A percentile compares a stretch with the other conserved stretches of the same genome.
Conservation (phyloP, 2,113 vertebrate species). For the Probosciger aterrimus region DNA sequence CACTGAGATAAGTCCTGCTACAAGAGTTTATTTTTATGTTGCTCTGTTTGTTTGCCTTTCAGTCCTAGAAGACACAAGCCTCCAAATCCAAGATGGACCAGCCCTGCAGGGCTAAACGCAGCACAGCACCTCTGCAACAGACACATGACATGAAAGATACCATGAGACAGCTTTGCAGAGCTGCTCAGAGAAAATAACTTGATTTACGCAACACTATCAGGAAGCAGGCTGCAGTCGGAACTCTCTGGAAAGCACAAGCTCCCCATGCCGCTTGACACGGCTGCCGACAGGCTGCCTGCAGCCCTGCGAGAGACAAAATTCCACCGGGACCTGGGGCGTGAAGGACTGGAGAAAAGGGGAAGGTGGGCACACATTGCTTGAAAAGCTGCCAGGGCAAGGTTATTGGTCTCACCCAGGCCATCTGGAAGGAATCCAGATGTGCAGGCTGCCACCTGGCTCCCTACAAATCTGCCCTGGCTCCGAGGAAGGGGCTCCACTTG, state of each 20-base stretch:
- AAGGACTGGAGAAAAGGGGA: background rate
- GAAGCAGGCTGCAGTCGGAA: fast-evolving
- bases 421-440: background rate
- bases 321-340: background rate
- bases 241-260: background rate
- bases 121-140: background rate
- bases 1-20: background rate
- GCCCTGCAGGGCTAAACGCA: background rate
- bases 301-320: fast-evolving
- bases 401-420: background rate
- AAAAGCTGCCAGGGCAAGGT: background rate
- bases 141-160: background rate
- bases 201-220: background rate
- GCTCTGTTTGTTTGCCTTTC: background rate
- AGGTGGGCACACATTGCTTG: background rate
- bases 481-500: background rate
- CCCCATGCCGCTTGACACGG: fast-evolving
- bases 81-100: background rate
- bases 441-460: background rate
- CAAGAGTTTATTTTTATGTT: background rate
- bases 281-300: background rate
- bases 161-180: background rate
- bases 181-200: background rate
- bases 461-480: background rate
- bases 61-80: background rate